Evolutionary conservation across 2,888 invertebrate species (phyloP).

Genomic region (Idaea aversata): DNA sequence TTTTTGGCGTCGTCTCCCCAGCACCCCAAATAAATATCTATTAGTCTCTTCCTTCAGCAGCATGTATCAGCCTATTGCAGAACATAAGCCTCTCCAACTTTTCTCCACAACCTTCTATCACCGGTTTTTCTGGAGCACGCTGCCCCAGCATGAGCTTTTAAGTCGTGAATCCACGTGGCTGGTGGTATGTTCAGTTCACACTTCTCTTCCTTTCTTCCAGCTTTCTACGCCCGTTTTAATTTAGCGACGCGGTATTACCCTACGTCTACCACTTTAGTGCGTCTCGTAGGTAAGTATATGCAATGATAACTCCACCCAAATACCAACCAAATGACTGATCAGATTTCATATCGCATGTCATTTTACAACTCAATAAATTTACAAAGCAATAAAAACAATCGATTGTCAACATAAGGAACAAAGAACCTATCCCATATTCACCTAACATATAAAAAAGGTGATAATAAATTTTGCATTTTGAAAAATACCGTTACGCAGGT

Average conservation of each 20-base stretch:
- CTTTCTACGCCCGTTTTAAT: no score
- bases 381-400: conserved; percentile 1
- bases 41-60: not conserved
- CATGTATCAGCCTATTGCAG: not conserved
- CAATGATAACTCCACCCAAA: not conserved
- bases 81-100: not conserved
- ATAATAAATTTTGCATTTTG: conserved; percentile 1
- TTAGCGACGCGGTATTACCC: no score
- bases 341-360: not conserved
- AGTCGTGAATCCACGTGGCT: not conserved
- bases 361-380: not conserved
- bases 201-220: no score
- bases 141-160: not conserved
- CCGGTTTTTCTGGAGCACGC: no score
- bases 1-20: no score
- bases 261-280: no score
- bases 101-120: not conserved
- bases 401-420: not conserved
- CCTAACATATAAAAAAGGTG: not conserved
- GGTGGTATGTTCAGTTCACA: not conserved
- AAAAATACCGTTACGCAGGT: conserved; percentile 3
- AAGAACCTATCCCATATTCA: not conserved
- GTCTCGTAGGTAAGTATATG: no score
- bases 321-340: not conserved
- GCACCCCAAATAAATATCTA: no score